phyloP scores from a whole-genome alignment of 2,888 invertebrate genomes.

The Diploptera punctata region DNA sequence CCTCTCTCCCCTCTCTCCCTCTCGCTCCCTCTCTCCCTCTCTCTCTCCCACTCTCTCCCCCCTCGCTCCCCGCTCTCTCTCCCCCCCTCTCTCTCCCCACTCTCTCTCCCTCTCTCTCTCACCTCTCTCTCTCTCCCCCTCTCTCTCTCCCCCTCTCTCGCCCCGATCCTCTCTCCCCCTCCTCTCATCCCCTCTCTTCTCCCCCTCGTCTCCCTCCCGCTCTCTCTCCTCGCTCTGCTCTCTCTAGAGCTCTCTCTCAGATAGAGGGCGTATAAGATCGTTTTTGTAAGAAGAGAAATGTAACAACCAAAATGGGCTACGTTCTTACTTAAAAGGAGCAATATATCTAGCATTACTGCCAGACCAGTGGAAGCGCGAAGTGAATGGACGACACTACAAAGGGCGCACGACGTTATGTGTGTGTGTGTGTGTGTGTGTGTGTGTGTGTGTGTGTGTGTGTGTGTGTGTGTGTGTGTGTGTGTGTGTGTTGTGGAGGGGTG shows the following conservation, averaged over 20 bases:
- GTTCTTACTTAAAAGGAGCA: too few relatives aligned
- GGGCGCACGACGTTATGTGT: slow-evolving; percentile 12
- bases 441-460: background rate
- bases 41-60: too few relatives aligned
- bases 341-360: slow-evolving; percentile 28
- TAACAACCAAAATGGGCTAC: too few relatives aligned
- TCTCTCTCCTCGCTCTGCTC: background rate
- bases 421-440: background rate
- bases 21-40: too few relatives aligned
- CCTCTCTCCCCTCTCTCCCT: too few relatives aligned
- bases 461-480: background rate
- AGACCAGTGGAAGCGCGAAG: slow-evolving; percentile 24
- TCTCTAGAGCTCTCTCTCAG: too few relatives aligned
- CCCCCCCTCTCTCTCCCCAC: too few relatives aligned
- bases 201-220: background rate
- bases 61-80: too few relatives aligned
- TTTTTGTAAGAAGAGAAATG: too few relatives aligned
- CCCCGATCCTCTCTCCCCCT: background rate
- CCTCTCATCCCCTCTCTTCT: background rate
- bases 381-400: slow-evolving; percentile 26
- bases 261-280: too few relatives aligned
- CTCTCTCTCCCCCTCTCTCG: too few relatives aligned
- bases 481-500: background rate
- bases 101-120: background rate
- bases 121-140: background rate